These are phyloP conservation scores for Perdita meconis DNA, from an alignment of 2,888 invertebrate species.

Conservation along the genomic window DNA sequence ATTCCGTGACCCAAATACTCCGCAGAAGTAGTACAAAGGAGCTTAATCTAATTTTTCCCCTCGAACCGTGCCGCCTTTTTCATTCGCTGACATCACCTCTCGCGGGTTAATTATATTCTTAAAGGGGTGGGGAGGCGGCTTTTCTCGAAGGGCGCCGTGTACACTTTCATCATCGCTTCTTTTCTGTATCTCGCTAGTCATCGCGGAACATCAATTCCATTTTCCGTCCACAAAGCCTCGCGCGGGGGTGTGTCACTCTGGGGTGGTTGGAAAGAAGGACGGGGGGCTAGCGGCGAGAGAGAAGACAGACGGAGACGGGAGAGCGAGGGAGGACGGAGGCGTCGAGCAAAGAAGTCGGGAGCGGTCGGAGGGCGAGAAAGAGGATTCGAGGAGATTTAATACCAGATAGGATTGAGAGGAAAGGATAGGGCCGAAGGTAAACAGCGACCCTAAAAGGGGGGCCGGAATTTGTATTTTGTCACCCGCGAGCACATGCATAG, in stretches of 20 bases:
- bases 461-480: constrained; percentile 79
- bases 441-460: constrained; percentile 71
- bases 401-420: constrained; percentile 81
- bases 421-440: constrained; percentile 74
- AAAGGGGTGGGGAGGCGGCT: too few species aligned
- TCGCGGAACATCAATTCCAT: constrained; percentile 67
- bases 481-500: constrained; percentile 76
- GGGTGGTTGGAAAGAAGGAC: too few species aligned
- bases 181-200: constrained; percentile 29
- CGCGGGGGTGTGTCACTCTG: too few species aligned
- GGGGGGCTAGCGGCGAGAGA: background rate
- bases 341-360: constrained; percentile 64
- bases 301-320: background rate
- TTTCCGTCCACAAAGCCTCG: constrained; percentile 51
- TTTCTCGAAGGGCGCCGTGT: too few species aligned
- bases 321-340: background rate
- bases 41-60: constrained; percentile 13
- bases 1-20: constrained; percentile 29
- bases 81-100: background rate
- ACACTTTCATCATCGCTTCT: background rate
- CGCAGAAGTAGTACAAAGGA: constrained; percentile 1
- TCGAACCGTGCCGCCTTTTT: background rate
- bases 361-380: constrained; percentile 65
- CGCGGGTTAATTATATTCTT: constrained; percentile 42
- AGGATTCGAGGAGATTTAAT: constrained; percentile 81